Evolutionary conservation across 2,888 invertebrate species (phyloP).

Genomic region (Yponomeuta plumbellus): DNA sequence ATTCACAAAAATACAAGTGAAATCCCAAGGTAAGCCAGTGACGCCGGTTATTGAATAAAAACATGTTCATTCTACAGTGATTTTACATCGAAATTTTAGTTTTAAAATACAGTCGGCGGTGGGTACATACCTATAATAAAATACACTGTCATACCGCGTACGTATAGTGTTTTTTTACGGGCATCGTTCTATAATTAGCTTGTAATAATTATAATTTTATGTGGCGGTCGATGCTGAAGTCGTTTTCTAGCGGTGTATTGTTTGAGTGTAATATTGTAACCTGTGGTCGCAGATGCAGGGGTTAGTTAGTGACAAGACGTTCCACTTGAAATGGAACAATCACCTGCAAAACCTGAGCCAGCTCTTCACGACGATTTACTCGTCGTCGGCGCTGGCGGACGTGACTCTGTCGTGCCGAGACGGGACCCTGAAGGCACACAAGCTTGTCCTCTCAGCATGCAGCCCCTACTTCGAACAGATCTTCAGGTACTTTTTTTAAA

Average conservation of each 20-base stretch:
- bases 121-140: slow-evolving; percentile 66
- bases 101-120: slow-evolving; percentile 70
- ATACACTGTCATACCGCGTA: slow-evolving; percentile 75
- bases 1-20: slow-evolving; percentile 66
- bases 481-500: slow-evolving; percentile 63
- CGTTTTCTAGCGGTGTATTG: slow-evolving; percentile 68
- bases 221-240: slow-evolving; percentile 71
- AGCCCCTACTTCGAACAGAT: slow-evolving; percentile 86
- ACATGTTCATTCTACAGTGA: slow-evolving; percentile 41
- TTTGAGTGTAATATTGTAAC: slow-evolving; percentile 29
- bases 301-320: slow-evolving; percentile 79
- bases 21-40: slow-evolving; percentile 66
- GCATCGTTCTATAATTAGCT: slow-evolving; percentile 77
- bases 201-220: slow-evolving; percentile 78
- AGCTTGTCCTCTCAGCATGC: slow-evolving; percentile 84
- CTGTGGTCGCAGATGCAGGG: slow-evolving; percentile 74
- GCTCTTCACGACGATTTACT: slow-evolving; percentile 81
- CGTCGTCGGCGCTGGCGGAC: slow-evolving; percentile 82
- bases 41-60: slow-evolving; percentile 44
- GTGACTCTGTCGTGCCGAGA: slow-evolving; percentile 84
- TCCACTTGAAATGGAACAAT: slow-evolving; percentile 84
- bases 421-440: slow-evolving; percentile 82
- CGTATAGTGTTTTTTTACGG: slow-evolving; percentile 77
- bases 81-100: slow-evolving; percentile 67
- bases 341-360: slow-evolving; percentile 83